Evolutionary conservation across 2,113 vertebrate species (phyloP), one percentile per base, ranked within the genome.

Genomic region (Pelodiscus sinensis): DNA sequence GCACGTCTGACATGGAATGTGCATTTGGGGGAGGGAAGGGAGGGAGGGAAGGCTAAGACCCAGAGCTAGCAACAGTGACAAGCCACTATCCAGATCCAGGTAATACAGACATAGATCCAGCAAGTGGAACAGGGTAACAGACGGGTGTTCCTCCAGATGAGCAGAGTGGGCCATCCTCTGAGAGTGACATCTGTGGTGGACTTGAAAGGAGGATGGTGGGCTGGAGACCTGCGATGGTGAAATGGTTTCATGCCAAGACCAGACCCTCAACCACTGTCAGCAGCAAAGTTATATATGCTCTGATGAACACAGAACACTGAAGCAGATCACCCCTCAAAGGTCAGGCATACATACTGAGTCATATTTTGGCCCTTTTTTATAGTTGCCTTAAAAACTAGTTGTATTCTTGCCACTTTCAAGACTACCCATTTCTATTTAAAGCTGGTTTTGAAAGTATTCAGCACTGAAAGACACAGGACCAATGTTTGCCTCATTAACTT

Each of bases 391-490:
- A 50, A 79, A 82, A 60, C 9, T 19, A 82, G 19, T 3, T 1
- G 21, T 85, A 1, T 21, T 58, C 77, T 51, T 44, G 56, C 38
- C 57, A 90, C 38, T 80, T 82, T 68, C 24, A 55, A 87, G 83
- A 3, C 50, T 51, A 89, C 87, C 78, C 56, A 27, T 5, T 80
- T n/a, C 25, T 8, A 77, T 56, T 75, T 79, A 24, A 84, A 71
- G 38, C 1, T 9, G 89, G 56, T 84, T 0, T 0, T 84, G 57
- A 79, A 52, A 88, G 22, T 4, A 57, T 1, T 60, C 19, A 73
- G 6, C 55, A 55, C 0, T 75, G 55, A 82, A 87, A 56, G 8
- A 13, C 1, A 13, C 1, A 9, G 16, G 25, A 3, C 57, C 9
- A 25, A 79, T n/a, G n/a, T 71, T 71, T 35, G 65, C n/a, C 5